Evolutionary conservation across 2,888 invertebrate species (phyloP).

Genomic region (Taphrorychus bicolor): DNA sequence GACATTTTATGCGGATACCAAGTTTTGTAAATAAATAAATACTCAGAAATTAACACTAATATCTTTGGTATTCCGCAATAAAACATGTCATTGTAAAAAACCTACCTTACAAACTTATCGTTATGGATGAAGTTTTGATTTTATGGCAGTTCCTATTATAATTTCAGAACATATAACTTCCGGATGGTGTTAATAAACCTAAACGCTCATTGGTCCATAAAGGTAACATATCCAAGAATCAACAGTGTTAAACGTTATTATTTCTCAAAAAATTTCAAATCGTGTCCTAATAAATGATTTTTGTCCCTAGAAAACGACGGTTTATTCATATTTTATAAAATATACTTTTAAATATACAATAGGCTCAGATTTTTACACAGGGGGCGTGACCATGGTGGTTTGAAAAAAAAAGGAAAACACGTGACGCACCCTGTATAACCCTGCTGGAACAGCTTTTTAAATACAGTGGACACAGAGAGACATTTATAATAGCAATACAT

Average conservation of each 20-base stretch:
- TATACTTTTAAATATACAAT: conserved; percentile 37
- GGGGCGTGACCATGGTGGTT: too few species aligned
- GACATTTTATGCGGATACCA: neutral
- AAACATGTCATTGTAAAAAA: neutral
- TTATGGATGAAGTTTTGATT: neutral
- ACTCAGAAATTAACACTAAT: neutral
- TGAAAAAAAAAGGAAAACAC: neutral
- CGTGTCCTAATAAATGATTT: conserved; percentile 15
- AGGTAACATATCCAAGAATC: neutral
- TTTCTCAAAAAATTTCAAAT: conserved; percentile 2
- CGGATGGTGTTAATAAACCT: neutral
- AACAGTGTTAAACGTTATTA: neutral
- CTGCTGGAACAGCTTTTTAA: conserved; percentile 9
- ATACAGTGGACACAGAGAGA: conserved; percentile 34
- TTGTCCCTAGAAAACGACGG: neutral
- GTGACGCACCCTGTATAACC: conserved; percentile 27
- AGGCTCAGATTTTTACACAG: conserved; percentile 13
- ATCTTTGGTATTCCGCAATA: neutral
- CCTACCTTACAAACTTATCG: neutral
- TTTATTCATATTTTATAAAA: conserved; percentile 31
- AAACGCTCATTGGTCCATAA: neutral
- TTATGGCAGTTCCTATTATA: neutral
- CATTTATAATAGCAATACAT: conserved; percentile 22
- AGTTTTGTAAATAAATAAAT: neutral
- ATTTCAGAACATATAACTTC: neutral